Base-by-base conservation (phyloP, 2,888 invertebrate species). In the Troilus luridus region DNA sequence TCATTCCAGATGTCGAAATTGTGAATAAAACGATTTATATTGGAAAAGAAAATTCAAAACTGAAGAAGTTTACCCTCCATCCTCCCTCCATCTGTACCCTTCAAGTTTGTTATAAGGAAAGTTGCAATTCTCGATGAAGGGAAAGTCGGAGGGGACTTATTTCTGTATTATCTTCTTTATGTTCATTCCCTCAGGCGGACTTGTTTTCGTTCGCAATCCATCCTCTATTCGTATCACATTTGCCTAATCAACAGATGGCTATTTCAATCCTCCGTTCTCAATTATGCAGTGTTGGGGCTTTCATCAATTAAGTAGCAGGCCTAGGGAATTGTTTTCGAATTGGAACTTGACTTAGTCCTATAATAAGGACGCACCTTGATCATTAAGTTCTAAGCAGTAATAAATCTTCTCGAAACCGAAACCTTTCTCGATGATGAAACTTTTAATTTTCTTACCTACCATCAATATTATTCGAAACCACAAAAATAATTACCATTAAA, bases 71-170 rank as follows among this genome's bases (percentile, higher is more conserved):
- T 77, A 41, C 24, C 24, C 60, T 17, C 17, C 14, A 41, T 59
- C n/a, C 72, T 77, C 12, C 72, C 41, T 41, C 72, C 72, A 77
- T 77, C 72, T 41, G 72, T 19, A 77, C 17, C 72, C 72, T 77
- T 77, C 17, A 77, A 77, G 72, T 77, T 77, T 77, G 72, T 77
- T 77, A 77, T 77, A 77, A 77, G 72, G 72, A 77, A 77, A 77
- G 72, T 77, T 77, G 5, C 27, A 77, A 24, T 41, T 41, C 17
- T 41, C 10, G 24, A 64, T 64, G 64, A 64, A 3, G 24, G 72
- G 6, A 27, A 7, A 9, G 41, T 8, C 41, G 17, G 41, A 41
- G 19, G 72, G 72, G 72, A 41, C 72, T 77, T 77, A 77, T 77
- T 77, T 77, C 72, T 77, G 72, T 77, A 77, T 77, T 77, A 77